A percentile compares a stretch with the other conserved stretches of the same genome.
These are phyloP conservation scores for Enteromius radiatus DNA, from an alignment of 2,797 vertebrate genomes.

Conservation along the genomic window DNA sequence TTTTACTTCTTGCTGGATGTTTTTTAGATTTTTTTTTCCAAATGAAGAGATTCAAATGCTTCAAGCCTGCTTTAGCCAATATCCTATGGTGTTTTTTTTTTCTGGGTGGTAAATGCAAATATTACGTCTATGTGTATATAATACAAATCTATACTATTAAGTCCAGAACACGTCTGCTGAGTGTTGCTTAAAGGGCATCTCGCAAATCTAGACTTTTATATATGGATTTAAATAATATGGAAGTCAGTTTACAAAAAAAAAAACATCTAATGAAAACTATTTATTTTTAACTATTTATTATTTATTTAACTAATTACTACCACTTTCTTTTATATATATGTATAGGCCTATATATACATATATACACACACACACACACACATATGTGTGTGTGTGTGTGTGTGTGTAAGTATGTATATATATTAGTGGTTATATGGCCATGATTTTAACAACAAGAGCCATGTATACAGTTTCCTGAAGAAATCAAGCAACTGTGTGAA, in stretches of 20 bases:
- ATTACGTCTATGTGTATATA: not conserved
- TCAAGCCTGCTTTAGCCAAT: conserved; percentile 10
- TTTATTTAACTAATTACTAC: too few relatives aligned
- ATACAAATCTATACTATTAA: not conserved
- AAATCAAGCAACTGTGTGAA: not conserved
- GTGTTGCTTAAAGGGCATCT: not conserved
- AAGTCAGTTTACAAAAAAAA: not conserved
- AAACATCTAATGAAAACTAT: too few relatives aligned
- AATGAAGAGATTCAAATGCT: not conserved
- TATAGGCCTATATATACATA: too few relatives aligned
- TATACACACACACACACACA: too few relatives aligned
- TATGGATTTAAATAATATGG: not conserved
- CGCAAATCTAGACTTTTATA: not conserved
- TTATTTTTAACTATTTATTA: too few relatives aligned
- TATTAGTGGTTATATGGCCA: too few relatives aligned
- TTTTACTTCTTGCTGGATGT: conserved; percentile 2
- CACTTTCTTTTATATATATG: too few relatives aligned
- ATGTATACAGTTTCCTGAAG: not conserved
- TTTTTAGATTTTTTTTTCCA: conserved; percentile 8
- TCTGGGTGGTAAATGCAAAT: conserved; percentile 26
- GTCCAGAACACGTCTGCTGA: not conserved
- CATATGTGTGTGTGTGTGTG: too few relatives aligned
- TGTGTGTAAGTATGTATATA: too few relatives aligned
- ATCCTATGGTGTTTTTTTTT: conserved; percentile 2
- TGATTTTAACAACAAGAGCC: not conserved